Evolutionary conservation across 2,888 invertebrate species (phyloP).

Genomic region (Melinopterus prodromus): DNA sequence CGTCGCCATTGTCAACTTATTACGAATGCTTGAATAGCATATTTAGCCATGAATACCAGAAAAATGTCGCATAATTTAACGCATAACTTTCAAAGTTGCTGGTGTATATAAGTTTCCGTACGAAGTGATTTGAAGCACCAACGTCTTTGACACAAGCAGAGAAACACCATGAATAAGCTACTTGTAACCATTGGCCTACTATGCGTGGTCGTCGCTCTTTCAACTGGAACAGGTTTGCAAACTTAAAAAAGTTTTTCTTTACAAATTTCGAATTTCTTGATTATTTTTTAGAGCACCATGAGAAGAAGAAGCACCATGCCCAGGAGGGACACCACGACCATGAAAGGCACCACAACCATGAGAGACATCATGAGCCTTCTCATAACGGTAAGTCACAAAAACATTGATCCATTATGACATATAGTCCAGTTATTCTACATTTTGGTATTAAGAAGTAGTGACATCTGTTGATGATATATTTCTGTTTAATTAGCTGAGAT

Average conservation of each 20-base stretch:
- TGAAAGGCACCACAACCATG: background rate
- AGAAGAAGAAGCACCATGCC: background rate
- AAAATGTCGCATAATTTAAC: background rate
- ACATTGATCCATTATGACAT: no score
- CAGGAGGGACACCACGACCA: background rate
- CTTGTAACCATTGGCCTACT: background rate
- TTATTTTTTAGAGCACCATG: slow-evolving; percentile 16
- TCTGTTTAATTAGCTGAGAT: background rate
- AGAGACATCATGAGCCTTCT: background rate
- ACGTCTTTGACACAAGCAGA: background rate
- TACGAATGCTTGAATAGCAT: background rate
- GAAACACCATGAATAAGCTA: background rate
- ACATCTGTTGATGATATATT: no score
- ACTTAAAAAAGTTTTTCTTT: background rate
- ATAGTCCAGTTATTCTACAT: no score
- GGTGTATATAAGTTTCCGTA: background rate
- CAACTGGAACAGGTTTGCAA: background rate
- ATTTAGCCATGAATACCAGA: background rate
- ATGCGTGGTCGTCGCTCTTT: background rate
- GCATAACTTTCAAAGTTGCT: background rate
- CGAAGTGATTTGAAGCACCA: background rate
- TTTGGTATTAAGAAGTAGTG: no score
- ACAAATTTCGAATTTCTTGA: background rate
- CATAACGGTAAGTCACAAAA: no score
- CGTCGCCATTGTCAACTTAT: background rate